Conservation (phyloP, 1,140 invertebrate genomes). For the Battus philenor region DNA sequence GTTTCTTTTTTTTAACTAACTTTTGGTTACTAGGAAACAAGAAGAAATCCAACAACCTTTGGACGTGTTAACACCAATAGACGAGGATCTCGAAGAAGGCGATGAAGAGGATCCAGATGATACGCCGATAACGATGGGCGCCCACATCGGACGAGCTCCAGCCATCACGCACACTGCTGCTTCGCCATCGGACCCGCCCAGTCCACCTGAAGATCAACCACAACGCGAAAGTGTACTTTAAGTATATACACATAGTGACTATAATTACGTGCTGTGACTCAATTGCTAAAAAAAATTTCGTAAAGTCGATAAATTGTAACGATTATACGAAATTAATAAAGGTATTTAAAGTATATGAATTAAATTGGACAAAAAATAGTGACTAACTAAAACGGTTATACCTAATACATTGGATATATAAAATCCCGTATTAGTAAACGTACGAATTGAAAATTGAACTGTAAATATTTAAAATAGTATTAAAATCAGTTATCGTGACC, state of each 20-base stretch:
- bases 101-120: constrained; percentile 82
- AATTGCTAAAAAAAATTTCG: too few species aligned
- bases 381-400: too few species aligned
- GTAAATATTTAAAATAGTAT: too few species aligned
- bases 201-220: constrained; percentile 1
- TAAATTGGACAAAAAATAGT: too few species aligned
- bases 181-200: constrained; percentile 52
- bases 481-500: too few species aligned
- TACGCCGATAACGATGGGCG: constrained; percentile 81
- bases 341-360: too few species aligned
- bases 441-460: too few species aligned
- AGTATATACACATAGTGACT: not conserved
- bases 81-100: constrained; percentile 87
- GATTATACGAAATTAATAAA: too few species aligned
- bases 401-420: too few species aligned
- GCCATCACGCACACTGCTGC: constrained; percentile 73
- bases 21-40: constrained; percentile 38
- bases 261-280: not conserved
- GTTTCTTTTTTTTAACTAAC: not conserved
- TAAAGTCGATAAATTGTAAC: too few species aligned
- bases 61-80: constrained; percentile 86
- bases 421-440: too few species aligned
- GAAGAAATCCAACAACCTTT: constrained; percentile 58
- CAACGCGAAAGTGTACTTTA: constrained; percentile 36
- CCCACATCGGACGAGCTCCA: constrained; percentile 60